Evolutionary conservation across 2,888 invertebrate genomes (phyloP), one percentile per base, ranked within the genome.

Genomic region (Lysandra bellargus): DNA sequence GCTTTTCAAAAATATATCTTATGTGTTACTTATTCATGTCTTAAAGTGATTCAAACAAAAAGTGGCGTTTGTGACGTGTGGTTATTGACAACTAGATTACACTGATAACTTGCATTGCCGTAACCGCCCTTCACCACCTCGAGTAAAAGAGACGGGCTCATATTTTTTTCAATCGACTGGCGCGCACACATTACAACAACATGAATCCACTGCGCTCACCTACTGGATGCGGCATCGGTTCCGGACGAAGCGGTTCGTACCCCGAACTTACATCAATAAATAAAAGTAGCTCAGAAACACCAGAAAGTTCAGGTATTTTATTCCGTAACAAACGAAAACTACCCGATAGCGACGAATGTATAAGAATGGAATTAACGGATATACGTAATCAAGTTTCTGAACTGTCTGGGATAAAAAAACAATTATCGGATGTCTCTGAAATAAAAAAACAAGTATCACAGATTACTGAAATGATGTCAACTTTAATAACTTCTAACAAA

Each of bases 211-310:
- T 23, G 23, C 72, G 37, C 14, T 72, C 37, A 12, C 72, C 72
- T 72, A 72, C 72, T 72, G 72, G 72, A 72, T 37, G 72, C 37
- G 72, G 72, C 72, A 37, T 72, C 72, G 72, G 72, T 17, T 37
- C 72, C 4, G 37, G 72, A 4, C 72, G 72, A 9, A 72, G 72
- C 12, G 72, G 72, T 37, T 72, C 72, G 4, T 72, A 72, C 4
- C 72, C 72, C 37, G 72, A 72, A 72, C 37, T 72, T 23, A 17
- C 72, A 33, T 33, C 37, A 3, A 33, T 33, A 9, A 33, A 72
- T 40, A 72, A 40, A 33, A 69, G 9, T 12, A 17, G 17, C 5
- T 14, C 37, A 12, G 72, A 72, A 37, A 33, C 17, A 12, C 37
- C 17, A 37, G 33, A 72, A 33, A 72, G 2, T 17, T 17, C 72